Evolutionary conservation across 2,888 invertebrate genomes (phyloP), one percentile per base, ranked within the genome.

Genomic region (Chrysomela aeneicollis): DNA sequence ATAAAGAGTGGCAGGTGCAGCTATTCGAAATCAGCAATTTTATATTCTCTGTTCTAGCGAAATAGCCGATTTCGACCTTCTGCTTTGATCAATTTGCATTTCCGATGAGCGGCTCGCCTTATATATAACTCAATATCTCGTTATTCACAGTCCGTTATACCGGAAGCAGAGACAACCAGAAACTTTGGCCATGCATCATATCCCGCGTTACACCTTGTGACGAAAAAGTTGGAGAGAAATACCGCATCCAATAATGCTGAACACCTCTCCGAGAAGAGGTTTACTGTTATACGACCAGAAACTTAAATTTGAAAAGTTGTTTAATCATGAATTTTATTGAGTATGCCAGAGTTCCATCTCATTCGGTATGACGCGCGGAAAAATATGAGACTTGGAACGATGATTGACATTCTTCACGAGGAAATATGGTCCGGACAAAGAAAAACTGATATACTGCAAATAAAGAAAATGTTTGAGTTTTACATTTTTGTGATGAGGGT

Each of bases 281-380:
- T 64, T 61, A 61, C 57, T 60, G 60, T 64, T 61, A 64, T 64
- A 61, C 60, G 64, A 57, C 32, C 51, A 42, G 60, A 64, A 60
- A 64, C 60, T 64, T 64, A 55, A 64, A 61, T 60, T 64, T 60
- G 55, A 60, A 64, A 64, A 64, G 64, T 64, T 64, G 64, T 64
- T 61, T 60, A 64, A 59, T 60, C 64, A 60, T 64, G 55, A 64
- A 64, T 64, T 64, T 54, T 57, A 60, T 64, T 61, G 64, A 55
- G 55, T 55, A 60, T 60, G 64, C 59, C 55, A 51, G 26, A 51
- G 12, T 42, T 42, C 42, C 42, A 42, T 42, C 42, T 42, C 15
- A 15, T 42, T 42, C 42, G n/a, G 42, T 15, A 4, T 15, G n/a
- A 12, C 15, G 15, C n/a, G n/a, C n/a, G n/a, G n/a, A n/a, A n/a